Percentiles rank a stretch among this genome's conserved stretches.
Conservation (phyloP, 2,113 vertebrate genomes). For the Heterotilapia buettikoferi region DNA sequence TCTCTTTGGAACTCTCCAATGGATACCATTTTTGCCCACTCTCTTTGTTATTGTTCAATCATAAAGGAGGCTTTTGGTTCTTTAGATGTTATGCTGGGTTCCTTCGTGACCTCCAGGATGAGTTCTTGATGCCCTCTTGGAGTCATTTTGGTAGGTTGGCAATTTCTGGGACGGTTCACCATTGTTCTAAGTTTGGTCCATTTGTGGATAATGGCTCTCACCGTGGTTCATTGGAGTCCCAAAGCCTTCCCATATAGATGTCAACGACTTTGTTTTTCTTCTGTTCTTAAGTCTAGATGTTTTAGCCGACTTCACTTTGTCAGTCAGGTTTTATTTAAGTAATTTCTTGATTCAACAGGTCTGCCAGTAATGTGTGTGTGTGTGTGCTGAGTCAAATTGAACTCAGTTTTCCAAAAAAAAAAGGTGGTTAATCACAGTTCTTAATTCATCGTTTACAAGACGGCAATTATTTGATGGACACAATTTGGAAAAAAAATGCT, state of each 20-base stretch:
- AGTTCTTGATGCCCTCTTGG: background rate
- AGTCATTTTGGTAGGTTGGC: background rate
- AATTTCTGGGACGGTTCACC: background rate
- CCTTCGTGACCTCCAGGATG: background rate
- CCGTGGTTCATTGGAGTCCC: accelerated
- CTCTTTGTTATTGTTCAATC: background rate
- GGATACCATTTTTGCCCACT: background rate
- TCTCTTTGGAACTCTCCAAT: background rate
- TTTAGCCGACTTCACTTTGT: background rate
- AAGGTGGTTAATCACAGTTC: background rate
- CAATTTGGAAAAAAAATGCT: background rate
- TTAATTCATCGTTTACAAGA: background rate
- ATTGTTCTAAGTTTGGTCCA: background rate
- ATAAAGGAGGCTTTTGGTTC: background rate
- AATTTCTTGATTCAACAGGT: background rate
- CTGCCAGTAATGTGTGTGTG: background rate
- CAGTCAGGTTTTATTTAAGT: background rate
- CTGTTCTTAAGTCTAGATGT: background rate
- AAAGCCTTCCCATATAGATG: background rate
- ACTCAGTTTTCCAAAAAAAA: background rate
- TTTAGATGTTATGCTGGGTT: background rate
- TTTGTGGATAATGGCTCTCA: background rate
- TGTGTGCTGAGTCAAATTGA: background rate
- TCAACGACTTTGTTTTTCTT: background rate
- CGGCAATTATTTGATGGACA: background rate